Base-by-base conservation (phyloP, 2,113 vertebrate genomes). In the Vidua macroura region DNA sequence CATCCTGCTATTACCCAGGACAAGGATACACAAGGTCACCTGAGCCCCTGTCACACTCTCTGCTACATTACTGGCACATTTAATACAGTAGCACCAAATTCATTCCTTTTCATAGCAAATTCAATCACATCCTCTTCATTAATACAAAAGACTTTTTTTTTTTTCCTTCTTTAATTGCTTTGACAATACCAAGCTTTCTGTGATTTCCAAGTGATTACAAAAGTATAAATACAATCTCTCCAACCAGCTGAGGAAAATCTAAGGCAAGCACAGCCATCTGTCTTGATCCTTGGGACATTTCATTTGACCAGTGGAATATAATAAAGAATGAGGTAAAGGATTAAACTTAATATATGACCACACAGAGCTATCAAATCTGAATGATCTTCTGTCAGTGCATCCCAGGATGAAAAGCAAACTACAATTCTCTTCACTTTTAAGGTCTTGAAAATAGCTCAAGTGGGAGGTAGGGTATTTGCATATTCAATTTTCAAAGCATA, bases 1-100 rank as follows among this genome's bases (percentile, higher is more conserved):
- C 93, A 83, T 93, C 96, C 97, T 97, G 97, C 92, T 96, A 97
- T 97, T 98, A 98, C 85, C 77, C 97, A 90, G 97, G 97, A 97
- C 97, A 98, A 98, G 97, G 98, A 97, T 88, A 98, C 96, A 94
- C 97, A 94, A 97, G 98, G 97, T 97, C 95, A 95, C 85, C 88
- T 70, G 59, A 91, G 82, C 77, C 80, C 78, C 62, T n/a, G 43
- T n/a, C 83, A 13, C 23, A 31, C 37, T 78, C 56, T 49, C 52
- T 48, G 66, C 16, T 66, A 20, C 7, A 30, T 58, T 77, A 56
- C 20, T 41, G 60, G 41, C 67, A 92, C 37, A 17, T 49, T 77
- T 63, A 8, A 59, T 21, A 21, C 6, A 59, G 9, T 3, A 39
- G 31, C 58, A 44, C 49, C 56, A 86, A 93, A 88, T 23, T n/a